These are phyloP conservation scores for Odontamblyopus rebecca DNA, from an alignment of 2,797 vertebrate species.

Conservation along the genomic window DNA sequence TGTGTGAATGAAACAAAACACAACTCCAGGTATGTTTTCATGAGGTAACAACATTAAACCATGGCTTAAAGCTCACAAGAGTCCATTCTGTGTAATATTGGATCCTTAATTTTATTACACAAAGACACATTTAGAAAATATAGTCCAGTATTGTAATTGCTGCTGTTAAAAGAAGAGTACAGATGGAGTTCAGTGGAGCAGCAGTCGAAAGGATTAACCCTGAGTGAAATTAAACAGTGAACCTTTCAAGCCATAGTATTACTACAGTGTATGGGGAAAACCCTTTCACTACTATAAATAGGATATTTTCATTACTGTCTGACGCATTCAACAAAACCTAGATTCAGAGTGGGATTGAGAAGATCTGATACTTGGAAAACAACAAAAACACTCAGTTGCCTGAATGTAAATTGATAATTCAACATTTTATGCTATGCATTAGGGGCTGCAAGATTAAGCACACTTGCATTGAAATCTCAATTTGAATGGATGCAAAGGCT, in stretches of 20 bases:
- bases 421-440: background rate
- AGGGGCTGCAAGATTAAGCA: no score
- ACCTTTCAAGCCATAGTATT: constrained; percentile 52
- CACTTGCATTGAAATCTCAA: no score
- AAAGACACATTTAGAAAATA: background rate
- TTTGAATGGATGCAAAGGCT: no score
- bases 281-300: constrained; percentile 46
- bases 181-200: constrained; percentile 10
- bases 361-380: background rate
- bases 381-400: background rate
- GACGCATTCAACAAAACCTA: constrained; percentile 10
- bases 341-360: constrained; percentile 5
- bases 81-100: no score
- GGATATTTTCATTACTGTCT: constrained; percentile 12
- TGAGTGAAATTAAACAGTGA: constrained; percentile 50
- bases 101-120: no score
- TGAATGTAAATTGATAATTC: background rate
- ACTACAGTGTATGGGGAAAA: constrained; percentile 24
- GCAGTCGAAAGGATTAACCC: constrained; percentile 55
- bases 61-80: no score
- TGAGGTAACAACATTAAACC: no score
- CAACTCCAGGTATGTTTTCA: no score
- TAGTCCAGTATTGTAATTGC: background rate
- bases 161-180: background rate
- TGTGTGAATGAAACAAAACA: no score